Base-by-base conservation (phyloP, 2,797 vertebrate genomes). In the Macroramphosus scolopax region DNA sequence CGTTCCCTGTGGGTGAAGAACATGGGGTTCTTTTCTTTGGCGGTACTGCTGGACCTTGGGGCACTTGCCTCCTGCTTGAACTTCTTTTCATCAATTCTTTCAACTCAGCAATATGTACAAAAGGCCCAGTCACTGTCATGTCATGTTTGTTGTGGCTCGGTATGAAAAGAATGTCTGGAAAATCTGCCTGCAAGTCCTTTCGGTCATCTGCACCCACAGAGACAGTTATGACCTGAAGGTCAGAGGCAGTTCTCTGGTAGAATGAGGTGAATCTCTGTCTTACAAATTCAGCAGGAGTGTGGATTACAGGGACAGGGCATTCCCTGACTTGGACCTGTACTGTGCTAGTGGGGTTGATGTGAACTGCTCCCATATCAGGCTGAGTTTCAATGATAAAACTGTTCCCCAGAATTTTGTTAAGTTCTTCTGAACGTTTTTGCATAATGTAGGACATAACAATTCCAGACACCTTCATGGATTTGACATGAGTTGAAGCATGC, bases 181-280 rank as follows among this genome's bases (percentile, higher is more conserved):
- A 89, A 7, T 6, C 39, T 17, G 0, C 8, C 13, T 31, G 16
- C 38, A 84, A 52, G 2, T 26, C 13, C 3, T 5, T 11, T 1
- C 1, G 6, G 5, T 45, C 2, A 0, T 15, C 11, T 11, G 24
- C 5, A 15, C 41, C 28, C 14, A 72, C 1, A 6, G 1, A 0
- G n/a, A 74, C 24, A 4, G 37, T 33, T 8, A 5, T 60, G 3
- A 45, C 16, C 30, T 77, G 60, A 15, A 91, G 51, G 44, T 84
- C 77, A 0, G 82, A 83, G 1, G 84, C 85, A 0, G 72, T 74
- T 45, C 81, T 84, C 63, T 91, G 89, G 74, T 88, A 90, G 22
- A 90, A 82, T 0, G 69, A 74, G 42, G 90, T 51, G 42, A 90
- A 90, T 31, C 75, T 31, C 48, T 87, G 80, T 57, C 67, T 75